These are phyloP conservation scores for Cepphus grylle DNA, from an alignment of 2,113 vertebrate genomes.

Conservation along the genomic window DNA sequence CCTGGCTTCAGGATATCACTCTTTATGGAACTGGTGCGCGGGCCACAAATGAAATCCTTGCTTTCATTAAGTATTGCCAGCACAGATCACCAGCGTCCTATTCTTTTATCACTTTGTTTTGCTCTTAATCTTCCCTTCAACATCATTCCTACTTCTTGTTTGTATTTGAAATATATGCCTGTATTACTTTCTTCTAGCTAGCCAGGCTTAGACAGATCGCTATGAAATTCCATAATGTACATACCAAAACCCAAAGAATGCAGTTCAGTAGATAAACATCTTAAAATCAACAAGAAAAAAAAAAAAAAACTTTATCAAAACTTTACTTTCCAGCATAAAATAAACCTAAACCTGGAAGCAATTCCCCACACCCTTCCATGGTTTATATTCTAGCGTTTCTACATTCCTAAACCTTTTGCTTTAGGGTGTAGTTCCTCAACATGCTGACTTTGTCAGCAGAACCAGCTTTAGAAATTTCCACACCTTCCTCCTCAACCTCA, in stretches of 20 bases:
- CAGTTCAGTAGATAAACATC: neutral
- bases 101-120: neutral
- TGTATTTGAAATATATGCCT: neutral
- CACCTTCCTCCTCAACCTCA: neutral
- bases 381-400: neutral
- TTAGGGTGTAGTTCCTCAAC: constrained; percentile 4
- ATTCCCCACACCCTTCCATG: neutral
- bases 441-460: neutral
- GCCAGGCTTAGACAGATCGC: neutral
- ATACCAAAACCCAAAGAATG: neutral
- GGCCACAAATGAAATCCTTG: neutral
- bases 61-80: neutral
- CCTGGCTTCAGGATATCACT: neutral
- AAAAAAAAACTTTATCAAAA: neutral
- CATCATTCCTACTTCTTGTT: neutral
- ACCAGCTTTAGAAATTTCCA: neutral
- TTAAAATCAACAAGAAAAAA: neutral
- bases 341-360: neutral
- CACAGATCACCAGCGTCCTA: neutral
- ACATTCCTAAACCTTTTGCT: constrained; percentile 37
- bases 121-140: neutral
- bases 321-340: neutral
- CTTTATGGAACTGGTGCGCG: neutral
- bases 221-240: neutral
- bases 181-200: neutral